A percentile compares a stretch with the other conserved stretches of the same genome.
These are phyloP conservation scores for Coremacera marginata DNA, from an alignment of 2,888 invertebrate species.

Conservation along the genomic window DNA sequence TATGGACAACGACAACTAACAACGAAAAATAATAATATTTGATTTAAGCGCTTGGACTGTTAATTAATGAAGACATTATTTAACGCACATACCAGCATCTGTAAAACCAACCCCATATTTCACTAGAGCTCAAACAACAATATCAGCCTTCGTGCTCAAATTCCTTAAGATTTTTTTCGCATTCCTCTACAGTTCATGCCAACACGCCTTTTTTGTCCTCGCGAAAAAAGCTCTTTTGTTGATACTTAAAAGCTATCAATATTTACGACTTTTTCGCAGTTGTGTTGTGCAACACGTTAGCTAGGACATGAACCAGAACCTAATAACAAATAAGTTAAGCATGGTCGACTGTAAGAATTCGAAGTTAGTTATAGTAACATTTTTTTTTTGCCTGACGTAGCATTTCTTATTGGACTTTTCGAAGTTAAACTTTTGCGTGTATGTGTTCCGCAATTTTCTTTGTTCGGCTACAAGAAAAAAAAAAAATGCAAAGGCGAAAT, in stretches of 20 bases:
- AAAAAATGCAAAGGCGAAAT: too few species aligned
- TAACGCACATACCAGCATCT: not conserved
- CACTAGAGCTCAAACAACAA: not conserved
- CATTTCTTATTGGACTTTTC: too few species aligned
- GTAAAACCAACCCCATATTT: not conserved
- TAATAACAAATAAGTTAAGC: too few species aligned
- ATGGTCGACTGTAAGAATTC: too few species aligned
- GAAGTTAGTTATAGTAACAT: too few species aligned
- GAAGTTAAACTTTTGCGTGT: too few species aligned
- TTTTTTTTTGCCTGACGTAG: too few species aligned
- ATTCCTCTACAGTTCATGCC: not conserved
- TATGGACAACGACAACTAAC: not conserved
- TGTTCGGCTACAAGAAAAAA: too few species aligned
- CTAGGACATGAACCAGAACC: not conserved
- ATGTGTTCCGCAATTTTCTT: too few species aligned
- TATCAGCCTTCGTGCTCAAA: not conserved
- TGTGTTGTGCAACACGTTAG: conserved; percentile 3
- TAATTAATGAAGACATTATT: too few species aligned
- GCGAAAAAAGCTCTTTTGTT: conserved; percentile 3
- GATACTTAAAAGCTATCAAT: conserved; percentile 25
- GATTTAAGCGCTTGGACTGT: not conserved
- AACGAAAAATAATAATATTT: not conserved
- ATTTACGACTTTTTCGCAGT: conserved; percentile 18
- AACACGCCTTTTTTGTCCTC: not conserved
- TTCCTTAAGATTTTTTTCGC: not conserved